phyloP scores from a whole-genome alignment of 1,140 invertebrate genomes.

The Zaprionus capensis region DNA sequence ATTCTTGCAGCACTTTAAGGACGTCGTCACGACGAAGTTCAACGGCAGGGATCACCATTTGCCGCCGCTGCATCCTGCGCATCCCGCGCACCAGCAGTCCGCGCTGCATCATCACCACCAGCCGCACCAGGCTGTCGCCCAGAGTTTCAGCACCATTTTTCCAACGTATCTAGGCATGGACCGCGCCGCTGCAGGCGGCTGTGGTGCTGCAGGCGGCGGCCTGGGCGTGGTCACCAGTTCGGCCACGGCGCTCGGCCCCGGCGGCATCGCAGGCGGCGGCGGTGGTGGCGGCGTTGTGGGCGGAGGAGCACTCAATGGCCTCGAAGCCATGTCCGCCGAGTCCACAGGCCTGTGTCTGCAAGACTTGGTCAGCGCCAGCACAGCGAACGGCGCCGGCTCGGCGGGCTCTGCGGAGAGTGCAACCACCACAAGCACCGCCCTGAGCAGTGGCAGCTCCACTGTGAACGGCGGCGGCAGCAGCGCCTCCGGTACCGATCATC shows the following conservation, averaged over 20 bases:
- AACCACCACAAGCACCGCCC: slow-evolving; percentile 76
- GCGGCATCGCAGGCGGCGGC: slow-evolving; percentile 70
- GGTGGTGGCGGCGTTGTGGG: slow-evolving; percentile 80
- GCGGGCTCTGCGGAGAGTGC: slow-evolving; percentile 82
- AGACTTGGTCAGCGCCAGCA: slow-evolving; percentile 87
- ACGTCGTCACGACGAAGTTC: slow-evolving; percentile 84
- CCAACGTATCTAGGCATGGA: slow-evolving; percentile 83
- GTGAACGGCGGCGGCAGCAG: slow-evolving; percentile 78
- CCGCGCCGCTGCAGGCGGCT: slow-evolving; percentile 75
- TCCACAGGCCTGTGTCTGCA: slow-evolving; percentile 88
- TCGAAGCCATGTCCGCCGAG: slow-evolving; percentile 84
- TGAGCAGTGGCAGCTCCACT: slow-evolving; percentile 83
- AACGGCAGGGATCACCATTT: slow-evolving; percentile 81
- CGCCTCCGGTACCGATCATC: slow-evolving; percentile 78
- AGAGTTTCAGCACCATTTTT: slow-evolving; percentile 84
- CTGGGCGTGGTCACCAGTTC: slow-evolving; percentile 85
- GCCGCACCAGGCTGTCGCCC: slow-evolving; percentile 82
- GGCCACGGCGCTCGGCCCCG: slow-evolving; percentile 84
- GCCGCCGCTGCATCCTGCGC: slow-evolving; percentile 78
- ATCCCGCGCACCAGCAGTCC: slow-evolving; percentile 77
- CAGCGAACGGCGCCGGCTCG: slow-evolving; percentile 82
- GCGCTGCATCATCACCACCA: slow-evolving; percentile 78
- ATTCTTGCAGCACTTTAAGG: slow-evolving; percentile 84
- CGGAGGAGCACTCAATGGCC: slow-evolving; percentile 87
- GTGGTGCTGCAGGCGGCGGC: slow-evolving; percentile 73